These are phyloP conservation scores for Gymnothorax reevesii DNA, from an alignment of 2,797 vertebrate genomes.

Conservation along the genomic window DNA sequence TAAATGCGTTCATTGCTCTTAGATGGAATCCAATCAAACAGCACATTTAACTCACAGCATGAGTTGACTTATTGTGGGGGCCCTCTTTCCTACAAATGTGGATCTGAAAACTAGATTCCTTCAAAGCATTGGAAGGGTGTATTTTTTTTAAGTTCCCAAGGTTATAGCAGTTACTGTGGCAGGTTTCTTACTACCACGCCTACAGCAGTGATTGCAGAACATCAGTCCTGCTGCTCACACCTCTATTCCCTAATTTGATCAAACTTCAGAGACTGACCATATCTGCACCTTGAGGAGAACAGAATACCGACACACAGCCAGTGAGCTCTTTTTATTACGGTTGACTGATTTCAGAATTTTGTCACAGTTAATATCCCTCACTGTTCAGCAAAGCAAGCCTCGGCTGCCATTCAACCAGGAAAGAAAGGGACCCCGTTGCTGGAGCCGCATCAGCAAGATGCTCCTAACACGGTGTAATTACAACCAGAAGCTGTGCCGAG, in stretches of 20 bases:
- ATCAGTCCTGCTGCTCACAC: neutral
- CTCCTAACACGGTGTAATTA: slow-evolving; percentile 69
- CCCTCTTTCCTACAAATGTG: neutral
- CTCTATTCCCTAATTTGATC: slow-evolving; percentile 38
- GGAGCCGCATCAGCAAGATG: slow-evolving; percentile 60
- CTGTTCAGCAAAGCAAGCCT: slow-evolving; percentile 30
- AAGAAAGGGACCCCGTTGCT: slow-evolving; percentile 41
- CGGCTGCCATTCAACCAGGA: slow-evolving; percentile 32
- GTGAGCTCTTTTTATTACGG: slow-evolving; percentile 19
- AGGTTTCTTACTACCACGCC: neutral
- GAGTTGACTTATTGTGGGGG: neutral
- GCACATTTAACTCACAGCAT: neutral
- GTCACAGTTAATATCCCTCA: slow-evolving; percentile 41
- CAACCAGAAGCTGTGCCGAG: slow-evolving; percentile 66
- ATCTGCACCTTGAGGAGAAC: slow-evolving; percentile 49
- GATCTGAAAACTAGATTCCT: neutral
- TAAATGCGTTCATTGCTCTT: neutral
- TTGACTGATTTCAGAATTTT: slow-evolving; percentile 38
- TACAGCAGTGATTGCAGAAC: neutral
- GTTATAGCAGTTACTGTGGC: neutral
- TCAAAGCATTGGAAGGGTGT: neutral
- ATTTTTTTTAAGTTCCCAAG: neutral
- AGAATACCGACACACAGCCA: slow-evolving; percentile 54
- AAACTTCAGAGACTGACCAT: slow-evolving; percentile 30
- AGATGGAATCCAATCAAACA: neutral